phyloP scores from a whole-genome alignment of 2,113 vertebrate genomes.

The Vulpes ferrilata region DNA sequence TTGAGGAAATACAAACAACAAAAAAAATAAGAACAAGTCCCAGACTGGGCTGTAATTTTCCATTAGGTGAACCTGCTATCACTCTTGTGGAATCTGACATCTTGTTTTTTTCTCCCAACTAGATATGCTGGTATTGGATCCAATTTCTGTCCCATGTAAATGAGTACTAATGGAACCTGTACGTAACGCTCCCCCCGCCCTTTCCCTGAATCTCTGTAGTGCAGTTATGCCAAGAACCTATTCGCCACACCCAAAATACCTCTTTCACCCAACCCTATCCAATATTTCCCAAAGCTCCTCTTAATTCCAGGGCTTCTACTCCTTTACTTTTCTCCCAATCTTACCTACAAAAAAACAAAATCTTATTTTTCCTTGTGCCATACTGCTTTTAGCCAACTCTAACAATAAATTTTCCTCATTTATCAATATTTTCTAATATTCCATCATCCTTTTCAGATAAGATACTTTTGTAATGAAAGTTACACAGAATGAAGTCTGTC shows the following conservation, averaged over 20 bases:
- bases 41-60: slow-evolving; percentile 71
- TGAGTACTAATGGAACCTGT: slow-evolving; percentile 55
- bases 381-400: background rate
- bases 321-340: slow-evolving; percentile 5
- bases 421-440: slow-evolving; percentile 22
- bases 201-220: slow-evolving; percentile 1
- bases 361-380: background rate
- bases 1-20: slow-evolving; percentile 68
- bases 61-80: slow-evolving; percentile 64
- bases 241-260: slow-evolving; percentile 70
- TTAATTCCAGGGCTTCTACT: background rate
- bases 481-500: slow-evolving; percentile 9
- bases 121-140: slow-evolving; percentile 70
- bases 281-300: background rate
- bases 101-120: slow-evolving; percentile 65
- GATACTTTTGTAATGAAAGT: background rate
- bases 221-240: background rate
- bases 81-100: slow-evolving; percentile 49
- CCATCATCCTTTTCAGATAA: slow-evolving; percentile 32
- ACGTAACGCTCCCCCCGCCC: background rate
- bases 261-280: slow-evolving; percentile 47
- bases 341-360: slow-evolving; percentile 35
- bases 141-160: slow-evolving; percentile 66
- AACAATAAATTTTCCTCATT: slow-evolving; percentile 1
- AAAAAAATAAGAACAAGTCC: slow-evolving; percentile 24